These are phyloP conservation scores for Dasyprocta punctata DNA, from an alignment of 2,113 vertebrate species.

Conservation along the genomic window DNA sequence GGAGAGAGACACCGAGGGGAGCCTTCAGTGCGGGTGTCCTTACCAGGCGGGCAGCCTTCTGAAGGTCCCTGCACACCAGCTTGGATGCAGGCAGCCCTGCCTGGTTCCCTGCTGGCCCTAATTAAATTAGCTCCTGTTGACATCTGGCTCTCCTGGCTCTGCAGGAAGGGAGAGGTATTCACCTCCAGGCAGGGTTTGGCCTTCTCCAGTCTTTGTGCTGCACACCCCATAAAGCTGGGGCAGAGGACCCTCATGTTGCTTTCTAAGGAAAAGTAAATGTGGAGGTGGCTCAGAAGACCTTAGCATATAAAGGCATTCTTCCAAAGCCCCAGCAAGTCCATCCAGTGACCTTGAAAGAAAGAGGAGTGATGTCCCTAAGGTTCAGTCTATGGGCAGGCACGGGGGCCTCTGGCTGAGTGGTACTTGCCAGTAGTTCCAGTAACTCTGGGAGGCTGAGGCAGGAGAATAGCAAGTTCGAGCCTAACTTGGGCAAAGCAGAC, in stretches of 20 bases:
- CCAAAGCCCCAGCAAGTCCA: neutral
- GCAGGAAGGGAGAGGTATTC: neutral
- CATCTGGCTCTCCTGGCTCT: conserved; percentile 60
- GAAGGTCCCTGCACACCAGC: conserved; percentile 73
- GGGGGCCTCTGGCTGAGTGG: neutral
- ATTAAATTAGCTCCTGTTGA: conserved; percentile 74
- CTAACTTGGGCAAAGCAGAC: neutral
- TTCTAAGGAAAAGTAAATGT: neutral
- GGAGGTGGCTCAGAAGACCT: neutral
- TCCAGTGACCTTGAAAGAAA: neutral
- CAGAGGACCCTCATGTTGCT: neutral
- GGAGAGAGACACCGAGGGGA: conserved; percentile 14
- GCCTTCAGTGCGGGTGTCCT: neutral
- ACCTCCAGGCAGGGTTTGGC: conserved; percentile 13
- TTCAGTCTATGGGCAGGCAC: neutral
- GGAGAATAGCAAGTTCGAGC: neutral
- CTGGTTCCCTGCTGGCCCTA: conserved; percentile 62
- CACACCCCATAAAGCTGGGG: neutral
- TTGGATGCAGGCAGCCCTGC: conserved; percentile 57
- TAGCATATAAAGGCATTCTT: neutral
- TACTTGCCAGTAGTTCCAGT: neutral
- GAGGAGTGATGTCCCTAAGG: too few relatives aligned
- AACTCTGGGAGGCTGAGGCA: neutral
- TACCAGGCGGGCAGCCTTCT: neutral
- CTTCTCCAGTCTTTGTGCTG: conserved; percentile 17